Base-by-base conservation (phyloP, 2,888 invertebrate genomes). In the Hanleya hanleyi region DNA sequence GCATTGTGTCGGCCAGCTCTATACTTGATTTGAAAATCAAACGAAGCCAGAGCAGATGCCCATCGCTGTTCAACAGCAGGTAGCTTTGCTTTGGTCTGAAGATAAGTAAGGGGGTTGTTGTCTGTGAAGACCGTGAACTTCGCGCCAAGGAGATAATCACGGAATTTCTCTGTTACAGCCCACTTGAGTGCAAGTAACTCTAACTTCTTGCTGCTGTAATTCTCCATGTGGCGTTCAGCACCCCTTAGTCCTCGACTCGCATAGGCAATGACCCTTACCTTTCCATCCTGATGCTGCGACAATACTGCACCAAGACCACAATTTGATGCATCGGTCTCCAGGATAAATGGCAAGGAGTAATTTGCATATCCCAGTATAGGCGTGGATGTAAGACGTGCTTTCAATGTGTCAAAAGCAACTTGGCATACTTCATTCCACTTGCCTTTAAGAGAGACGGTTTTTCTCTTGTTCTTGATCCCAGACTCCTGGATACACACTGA, bases 111-210 rank as follows among this genome's bases (percentile, higher is more conserved):
- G 9, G 57, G 57, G 26, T 57, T 57, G 57, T 57, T 57, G 57
- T 57, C 57, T 18, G 66, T 66, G 18, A 66, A 37, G 6, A 66
- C 66, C 6, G 38, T 35, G 22, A 66, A 66, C 22, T 9, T 9
- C 9, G 57, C 15, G 26, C 18, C 57, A 18, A 65, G 65, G 9
- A 65, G 36, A 22, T 33, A 65, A 35, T 37, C 65, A 9, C 65
- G 26, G 36, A 65, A 65, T 35, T 35, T 65, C 18, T 65, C 65
- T 18, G 50, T 50, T 26, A 67, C n/a, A 12, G 73, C 73, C 75
- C 75, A 73, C 61, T 75, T 74, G 5, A 74, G 47, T 12, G 0
- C 73, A 15, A 74, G 66, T 26, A 70, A 36, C 32, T 75, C 70
- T 29, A 75, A 7, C 67, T 73, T 73, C 68, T 67, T 73, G 36